These are phyloP conservation scores for Sebastes vulpes DNA, from an alignment of 2,797 vertebrate species.

Conservation along the genomic window DNA sequence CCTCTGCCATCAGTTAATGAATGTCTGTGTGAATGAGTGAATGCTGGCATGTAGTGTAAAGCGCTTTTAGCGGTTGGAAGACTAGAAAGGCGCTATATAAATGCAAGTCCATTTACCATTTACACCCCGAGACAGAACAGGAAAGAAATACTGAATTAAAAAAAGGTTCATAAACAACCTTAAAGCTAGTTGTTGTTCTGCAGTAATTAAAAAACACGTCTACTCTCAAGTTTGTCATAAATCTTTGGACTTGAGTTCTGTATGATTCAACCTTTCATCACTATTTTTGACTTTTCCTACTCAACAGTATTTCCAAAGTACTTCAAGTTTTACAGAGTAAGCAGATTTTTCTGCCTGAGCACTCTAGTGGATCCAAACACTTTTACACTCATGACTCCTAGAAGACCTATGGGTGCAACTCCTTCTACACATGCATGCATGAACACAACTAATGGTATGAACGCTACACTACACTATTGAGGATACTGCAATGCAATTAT, in stretches of 20 bases:
- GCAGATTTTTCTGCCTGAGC: slow-evolving; percentile 20
- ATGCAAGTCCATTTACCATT: not conserved
- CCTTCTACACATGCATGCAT: slow-evolving; percentile 27
- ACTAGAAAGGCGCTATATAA: not conserved
- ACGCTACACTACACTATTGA: slow-evolving; percentile 17
- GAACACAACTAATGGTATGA: slow-evolving; percentile 34
- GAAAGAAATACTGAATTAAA: not conserved
- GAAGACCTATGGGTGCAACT: slow-evolving; percentile 53
- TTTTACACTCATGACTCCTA: slow-evolving; percentile 49
- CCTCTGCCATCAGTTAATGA: not conserved
- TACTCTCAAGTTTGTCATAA: not conserved
- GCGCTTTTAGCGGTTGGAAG: rapidly evolving
- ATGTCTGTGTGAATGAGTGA: not conserved
- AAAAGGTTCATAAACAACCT: not conserved
- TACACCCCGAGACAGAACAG: not conserved
- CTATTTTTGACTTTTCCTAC: slow-evolving; percentile 18
- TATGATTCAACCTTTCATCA: not conserved
- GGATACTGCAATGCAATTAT: slow-evolving; percentile 41
- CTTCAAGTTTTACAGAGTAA: slow-evolving; percentile 42
- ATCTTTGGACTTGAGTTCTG: not conserved
- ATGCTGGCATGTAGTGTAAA: not conserved
- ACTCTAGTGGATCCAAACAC: slow-evolving; percentile 33
- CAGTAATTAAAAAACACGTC: slow-evolving; percentile 2
- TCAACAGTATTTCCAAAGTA: slow-evolving; percentile 34
- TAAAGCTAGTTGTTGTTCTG: not conserved